Percentiles rank a stretch among this genome's conserved stretches.
phyloP scores from a whole-genome alignment of 2,888 invertebrate genomes.

The Gastracanthus pulcherrimus region DNA sequence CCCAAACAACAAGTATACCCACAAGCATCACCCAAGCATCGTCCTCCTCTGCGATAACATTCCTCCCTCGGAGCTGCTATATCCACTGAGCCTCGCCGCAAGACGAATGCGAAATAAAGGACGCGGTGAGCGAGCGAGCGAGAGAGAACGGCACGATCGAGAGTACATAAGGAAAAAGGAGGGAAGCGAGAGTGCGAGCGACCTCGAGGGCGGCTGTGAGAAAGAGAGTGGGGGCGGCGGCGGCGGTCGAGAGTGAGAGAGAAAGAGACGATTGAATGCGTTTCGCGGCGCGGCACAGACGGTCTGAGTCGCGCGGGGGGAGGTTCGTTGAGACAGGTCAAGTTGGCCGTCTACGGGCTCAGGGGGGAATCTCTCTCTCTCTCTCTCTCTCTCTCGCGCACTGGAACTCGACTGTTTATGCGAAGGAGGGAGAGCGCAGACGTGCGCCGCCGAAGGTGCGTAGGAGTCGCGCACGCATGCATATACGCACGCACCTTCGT shows the following conservation, averaged over 20 bases:
- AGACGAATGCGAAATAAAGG: constrained; percentile 28
- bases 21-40: too few relatives aligned
- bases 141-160: constrained; percentile 9
- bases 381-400: background rate
- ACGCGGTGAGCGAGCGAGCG: constrained; percentile 5
- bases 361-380: constrained; percentile 46
- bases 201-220: background rate
- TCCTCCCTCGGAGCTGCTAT: background rate
- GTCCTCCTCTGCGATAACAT: background rate
- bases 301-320: background rate
- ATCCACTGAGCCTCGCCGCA: background rate
- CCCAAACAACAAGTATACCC: too few relatives aligned
- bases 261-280: constrained; percentile 47
- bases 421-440: background rate
- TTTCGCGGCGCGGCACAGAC: constrained; percentile 26
- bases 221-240: background rate
- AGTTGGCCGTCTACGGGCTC: constrained; percentile 58
- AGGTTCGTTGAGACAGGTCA: constrained; percentile 55
- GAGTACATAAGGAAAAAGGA: constrained; percentile 20
- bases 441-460: constrained; percentile 4
- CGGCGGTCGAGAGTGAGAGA: background rate
- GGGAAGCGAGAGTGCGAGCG: background rate
- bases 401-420: background rate
- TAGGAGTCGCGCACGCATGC: constrained; percentile 25
- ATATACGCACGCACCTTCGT: background rate